Evolutionary conservation across 2,797 vertebrate genomes (phyloP).

Genomic region (Trichosurus vulpecula): DNA sequence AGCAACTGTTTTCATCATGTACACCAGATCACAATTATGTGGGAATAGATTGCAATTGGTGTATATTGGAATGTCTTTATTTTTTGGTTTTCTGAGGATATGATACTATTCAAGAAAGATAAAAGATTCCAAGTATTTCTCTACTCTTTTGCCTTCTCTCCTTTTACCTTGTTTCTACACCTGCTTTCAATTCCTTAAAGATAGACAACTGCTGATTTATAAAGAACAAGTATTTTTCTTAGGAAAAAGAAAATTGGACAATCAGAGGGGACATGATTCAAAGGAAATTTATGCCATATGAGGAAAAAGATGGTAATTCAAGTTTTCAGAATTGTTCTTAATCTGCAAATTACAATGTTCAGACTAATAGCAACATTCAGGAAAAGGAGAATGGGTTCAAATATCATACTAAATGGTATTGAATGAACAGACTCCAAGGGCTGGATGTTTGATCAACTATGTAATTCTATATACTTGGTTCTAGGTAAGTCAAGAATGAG

Average conservation of each 20-base stretch:
- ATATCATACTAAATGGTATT: not conserved
- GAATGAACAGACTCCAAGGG: not conserved
- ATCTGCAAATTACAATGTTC: not conserved
- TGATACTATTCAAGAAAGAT: not conserved
- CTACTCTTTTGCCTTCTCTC: not conserved
- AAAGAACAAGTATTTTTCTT: not conserved
- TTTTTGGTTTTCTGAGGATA: not conserved
- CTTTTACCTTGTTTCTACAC: not conserved
- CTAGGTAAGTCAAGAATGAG: not conserved
- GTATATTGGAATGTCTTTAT: not conserved
- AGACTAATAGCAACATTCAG: not conserved
- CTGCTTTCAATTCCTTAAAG: not conserved
- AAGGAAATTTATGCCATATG: not conserved
- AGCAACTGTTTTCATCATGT: not conserved
- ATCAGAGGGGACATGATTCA: not conserved
- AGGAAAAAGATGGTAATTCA: not conserved
- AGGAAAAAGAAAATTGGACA: not conserved
- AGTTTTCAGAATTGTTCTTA: constrained; percentile 1
- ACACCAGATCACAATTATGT: not conserved
- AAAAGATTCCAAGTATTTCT: not conserved
- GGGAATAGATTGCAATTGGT: not conserved
- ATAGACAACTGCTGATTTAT: not conserved
- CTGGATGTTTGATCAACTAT: not conserved
- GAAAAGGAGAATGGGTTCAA: not conserved
- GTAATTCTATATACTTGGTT: not conserved